phyloP scores from a whole-genome alignment of 2,888 invertebrate species.

The Tiliacea aurago region DNA sequence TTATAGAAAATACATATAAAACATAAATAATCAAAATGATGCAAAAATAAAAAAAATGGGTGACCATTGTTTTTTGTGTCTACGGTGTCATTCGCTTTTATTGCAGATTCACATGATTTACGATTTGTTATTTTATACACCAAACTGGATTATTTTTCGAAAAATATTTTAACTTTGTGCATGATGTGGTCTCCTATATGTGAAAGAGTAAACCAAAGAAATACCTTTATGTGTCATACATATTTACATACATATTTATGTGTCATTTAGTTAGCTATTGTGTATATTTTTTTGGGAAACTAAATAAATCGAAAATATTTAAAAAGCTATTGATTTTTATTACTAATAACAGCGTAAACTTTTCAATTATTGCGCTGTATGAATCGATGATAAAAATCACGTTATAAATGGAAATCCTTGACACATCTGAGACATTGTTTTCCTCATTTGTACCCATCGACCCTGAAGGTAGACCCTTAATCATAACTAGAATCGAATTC shows the following conservation, averaged over 20 bases:
- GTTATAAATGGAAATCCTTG: conserved; percentile 79
- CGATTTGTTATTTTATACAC: conserved; percentile 21
- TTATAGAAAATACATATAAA: neutral
- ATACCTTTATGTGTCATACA: too few relatives aligned
- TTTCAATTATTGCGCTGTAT: conserved; percentile 60
- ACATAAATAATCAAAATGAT: conserved; percentile 19
- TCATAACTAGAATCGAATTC: conserved; percentile 71
- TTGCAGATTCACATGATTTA: conserved; percentile 11
- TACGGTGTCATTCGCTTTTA: conserved; percentile 23
- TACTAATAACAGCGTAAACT: too few relatives aligned
- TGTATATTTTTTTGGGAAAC: too few relatives aligned
- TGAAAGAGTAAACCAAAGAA: neutral
- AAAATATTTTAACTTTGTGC: neutral
- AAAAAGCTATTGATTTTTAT: too few relatives aligned
- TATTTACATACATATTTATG: too few relatives aligned
- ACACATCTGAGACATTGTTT: conserved; percentile 78
- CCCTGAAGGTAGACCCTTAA: conserved; percentile 77
- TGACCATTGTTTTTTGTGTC: neutral
- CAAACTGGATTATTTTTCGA: neutral
- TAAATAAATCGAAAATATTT: too few relatives aligned
- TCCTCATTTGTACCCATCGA: conserved; percentile 81
- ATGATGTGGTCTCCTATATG: neutral
- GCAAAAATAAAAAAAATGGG: conserved; percentile 7
- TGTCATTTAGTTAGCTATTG: too few relatives aligned
- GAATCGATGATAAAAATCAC: conserved; percentile 75